These are phyloP conservation scores for Gymnobelideus leadbeateri DNA, from an alignment of 2,113 vertebrate genomes.

Conservation along the genomic window DNA sequence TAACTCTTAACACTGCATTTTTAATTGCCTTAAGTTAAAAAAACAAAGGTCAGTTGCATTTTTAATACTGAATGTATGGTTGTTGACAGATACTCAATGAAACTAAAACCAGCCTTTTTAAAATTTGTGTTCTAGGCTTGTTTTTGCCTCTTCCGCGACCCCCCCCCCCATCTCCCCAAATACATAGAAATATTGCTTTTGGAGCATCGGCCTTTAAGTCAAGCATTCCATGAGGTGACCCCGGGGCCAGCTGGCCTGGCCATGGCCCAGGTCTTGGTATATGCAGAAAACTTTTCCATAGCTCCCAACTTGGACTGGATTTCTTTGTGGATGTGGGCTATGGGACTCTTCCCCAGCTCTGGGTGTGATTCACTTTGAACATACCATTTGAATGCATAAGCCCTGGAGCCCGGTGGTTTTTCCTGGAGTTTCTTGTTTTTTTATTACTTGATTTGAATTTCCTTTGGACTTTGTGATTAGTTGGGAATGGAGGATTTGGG, in stretches of 20 bases:
- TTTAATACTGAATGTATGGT: background rate
- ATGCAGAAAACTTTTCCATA: background rate
- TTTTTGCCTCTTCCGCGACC: background rate
- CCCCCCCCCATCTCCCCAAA: background rate
- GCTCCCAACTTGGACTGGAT: background rate
- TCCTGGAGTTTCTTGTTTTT: background rate
- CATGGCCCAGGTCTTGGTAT: background rate
- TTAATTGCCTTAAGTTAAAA: background rate
- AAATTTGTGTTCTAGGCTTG: background rate
- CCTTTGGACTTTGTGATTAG: slow-evolving; percentile 41
- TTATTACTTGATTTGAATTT: slow-evolving; percentile 54
- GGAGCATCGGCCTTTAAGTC: background rate
- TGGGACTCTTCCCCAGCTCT: slow-evolving; percentile 59
- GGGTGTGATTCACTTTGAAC: slow-evolving; percentile 70
- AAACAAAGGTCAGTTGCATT: background rate
- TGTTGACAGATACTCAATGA: background rate
- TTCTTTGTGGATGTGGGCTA: slow-evolving; percentile 38
- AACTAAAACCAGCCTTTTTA: background rate
- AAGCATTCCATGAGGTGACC: background rate
- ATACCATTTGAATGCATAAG: slow-evolving; percentile 57
- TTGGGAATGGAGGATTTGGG: slow-evolving; percentile 73
- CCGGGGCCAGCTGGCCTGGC: background rate
- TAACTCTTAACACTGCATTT: background rate
- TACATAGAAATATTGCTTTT: background rate
- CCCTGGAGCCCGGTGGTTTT: background rate